Evolutionary conservation across 2,113 vertebrate species (phyloP).

Genomic region (Caretta caretta): DNA sequence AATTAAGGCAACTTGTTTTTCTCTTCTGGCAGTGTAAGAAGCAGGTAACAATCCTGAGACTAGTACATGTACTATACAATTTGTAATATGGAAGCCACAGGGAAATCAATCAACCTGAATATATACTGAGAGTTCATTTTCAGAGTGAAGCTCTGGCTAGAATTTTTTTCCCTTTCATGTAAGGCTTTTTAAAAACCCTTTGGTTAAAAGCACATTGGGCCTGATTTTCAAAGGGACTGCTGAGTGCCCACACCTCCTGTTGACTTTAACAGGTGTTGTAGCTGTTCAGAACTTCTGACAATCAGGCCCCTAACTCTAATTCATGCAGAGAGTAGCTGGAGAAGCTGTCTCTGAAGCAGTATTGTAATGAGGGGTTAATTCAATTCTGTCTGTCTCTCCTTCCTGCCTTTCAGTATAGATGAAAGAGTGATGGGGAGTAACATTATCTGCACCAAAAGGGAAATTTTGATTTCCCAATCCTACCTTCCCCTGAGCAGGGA

Average conservation of each 20-base stretch:
- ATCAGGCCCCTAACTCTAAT: background rate
- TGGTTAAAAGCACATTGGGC: slow-evolving; percentile 18
- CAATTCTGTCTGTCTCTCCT: slow-evolving; percentile 13
- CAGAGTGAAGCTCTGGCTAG: slow-evolving; percentile 14
- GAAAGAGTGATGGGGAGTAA: slow-evolving; percentile 49
- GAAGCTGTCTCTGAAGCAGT: slow-evolving; percentile 47
- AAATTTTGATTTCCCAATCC: slow-evolving; percentile 56
- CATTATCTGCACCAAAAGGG: background rate
- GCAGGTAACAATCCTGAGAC: slow-evolving; percentile 42
- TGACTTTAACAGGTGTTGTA: slow-evolving; percentile 34
- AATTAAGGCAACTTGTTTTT: slow-evolving; percentile 52
- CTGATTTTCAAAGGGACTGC: slow-evolving; percentile 15
- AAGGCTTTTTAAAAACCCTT: slow-evolving; percentile 17
- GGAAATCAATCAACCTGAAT: slow-evolving; percentile 52
- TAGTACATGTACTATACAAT: background rate
- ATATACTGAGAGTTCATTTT: slow-evolving; percentile 19
- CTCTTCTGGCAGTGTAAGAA: slow-evolving; percentile 35
- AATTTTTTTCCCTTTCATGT: background rate
- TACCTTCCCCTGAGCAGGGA: slow-evolving; percentile 44
- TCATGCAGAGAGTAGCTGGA: slow-evolving; percentile 47
- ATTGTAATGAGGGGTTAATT: slow-evolving; percentile 68
- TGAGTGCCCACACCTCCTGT: slow-evolving; percentile 5
- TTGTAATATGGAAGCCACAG: background rate
- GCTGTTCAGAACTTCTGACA: slow-evolving; percentile 47
- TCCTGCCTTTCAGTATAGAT: slow-evolving; percentile 43